phyloP scores from a whole-genome alignment of 2,113 vertebrate genomes.

The Dolichotis patagonum region DNA sequence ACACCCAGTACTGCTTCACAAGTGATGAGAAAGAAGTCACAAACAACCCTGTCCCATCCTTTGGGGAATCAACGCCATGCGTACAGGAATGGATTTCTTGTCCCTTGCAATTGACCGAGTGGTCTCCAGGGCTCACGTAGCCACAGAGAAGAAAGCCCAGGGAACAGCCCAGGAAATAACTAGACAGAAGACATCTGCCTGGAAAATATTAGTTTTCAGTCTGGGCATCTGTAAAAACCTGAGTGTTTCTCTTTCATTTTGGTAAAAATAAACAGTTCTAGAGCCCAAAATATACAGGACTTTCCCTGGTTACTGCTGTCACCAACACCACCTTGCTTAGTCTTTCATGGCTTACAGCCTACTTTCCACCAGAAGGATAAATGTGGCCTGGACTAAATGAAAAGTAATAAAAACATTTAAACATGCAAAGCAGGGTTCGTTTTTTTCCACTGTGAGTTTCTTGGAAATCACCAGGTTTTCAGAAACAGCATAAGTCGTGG shows the following conservation, averaged over 20 bases:
- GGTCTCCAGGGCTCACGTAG: not conserved
- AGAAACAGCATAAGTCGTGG: conserved; percentile 12
- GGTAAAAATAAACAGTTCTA: conserved; percentile 55
- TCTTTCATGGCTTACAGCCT: not conserved
- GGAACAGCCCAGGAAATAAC: not conserved
- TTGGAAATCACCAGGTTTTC: conserved; percentile 66
- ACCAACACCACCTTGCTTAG: not conserved
- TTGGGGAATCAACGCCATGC: not conserved
- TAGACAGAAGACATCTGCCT: conserved; percentile 45
- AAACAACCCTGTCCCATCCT: not conserved
- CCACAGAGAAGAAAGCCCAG: not conserved
- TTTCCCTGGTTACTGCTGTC: conserved; percentile 40
- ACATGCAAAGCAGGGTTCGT: not conserved
- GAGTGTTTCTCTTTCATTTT: conserved; percentile 65
- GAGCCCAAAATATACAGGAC: conserved; percentile 54
- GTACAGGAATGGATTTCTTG: not conserved
- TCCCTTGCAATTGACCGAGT: not conserved
- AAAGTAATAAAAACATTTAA: conserved; percentile 19
- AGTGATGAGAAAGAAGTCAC: not conserved
- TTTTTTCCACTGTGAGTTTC: conserved; percentile 30
- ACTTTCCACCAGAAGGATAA: not conserved
- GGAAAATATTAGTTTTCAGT: conserved; percentile 67
- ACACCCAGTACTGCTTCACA: too few relatives aligned
- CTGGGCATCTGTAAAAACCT: conserved; percentile 20
- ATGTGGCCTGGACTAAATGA: not conserved